Evolutionary conservation across 2,888 invertebrate species (phyloP).

Genomic region (Caenorhabditis macrosperma): DNA sequence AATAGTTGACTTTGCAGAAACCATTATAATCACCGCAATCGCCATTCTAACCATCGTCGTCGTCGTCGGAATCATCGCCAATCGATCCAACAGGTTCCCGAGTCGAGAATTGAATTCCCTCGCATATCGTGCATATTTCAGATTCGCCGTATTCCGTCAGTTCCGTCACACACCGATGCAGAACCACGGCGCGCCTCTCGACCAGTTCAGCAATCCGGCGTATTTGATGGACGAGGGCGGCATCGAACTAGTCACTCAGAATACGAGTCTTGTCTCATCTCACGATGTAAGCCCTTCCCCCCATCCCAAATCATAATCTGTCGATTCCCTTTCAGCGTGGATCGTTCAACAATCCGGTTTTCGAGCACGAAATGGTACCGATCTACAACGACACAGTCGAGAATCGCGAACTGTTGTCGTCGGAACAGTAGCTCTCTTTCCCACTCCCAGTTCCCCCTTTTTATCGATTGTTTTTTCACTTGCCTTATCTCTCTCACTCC

Average conservation of each 20-base stretch:
- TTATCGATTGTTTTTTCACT: background rate
- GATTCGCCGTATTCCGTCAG: conserved; percentile 54
- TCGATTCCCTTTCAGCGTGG: conserved; percentile 54
- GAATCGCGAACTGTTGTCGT: conserved; percentile 42
- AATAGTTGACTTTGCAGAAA: conserved; percentile 6
- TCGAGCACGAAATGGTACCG: conserved; percentile 64
- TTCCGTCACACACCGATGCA: conserved; percentile 63
- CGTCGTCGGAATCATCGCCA: conserved; percentile 20
- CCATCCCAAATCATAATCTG: background rate
- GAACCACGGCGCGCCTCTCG: conserved; percentile 51
- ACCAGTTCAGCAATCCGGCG: conserved; percentile 65
- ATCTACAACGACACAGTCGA: conserved; percentile 71
- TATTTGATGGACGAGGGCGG: conserved; percentile 65
- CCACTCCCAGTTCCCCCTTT: background rate
- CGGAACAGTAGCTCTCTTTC: conserved; percentile 26
- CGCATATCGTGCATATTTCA: too few species aligned
- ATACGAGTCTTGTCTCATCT: conserved; percentile 56
- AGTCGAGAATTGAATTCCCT: too few species aligned
- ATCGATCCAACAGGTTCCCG: conserved; percentile 33
- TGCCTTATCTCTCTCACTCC: conserved; percentile 1
- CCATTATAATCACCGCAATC: conserved; percentile 11
- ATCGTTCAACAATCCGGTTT: conserved; percentile 70
- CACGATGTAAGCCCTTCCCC: conserved; percentile 20
- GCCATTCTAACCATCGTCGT: conserved; percentile 19
- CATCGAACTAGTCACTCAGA: conserved; percentile 54